Evolutionary conservation across 2,888 invertebrate species (phyloP).

Genomic region (Leptinotarsa haldemani): DNA sequence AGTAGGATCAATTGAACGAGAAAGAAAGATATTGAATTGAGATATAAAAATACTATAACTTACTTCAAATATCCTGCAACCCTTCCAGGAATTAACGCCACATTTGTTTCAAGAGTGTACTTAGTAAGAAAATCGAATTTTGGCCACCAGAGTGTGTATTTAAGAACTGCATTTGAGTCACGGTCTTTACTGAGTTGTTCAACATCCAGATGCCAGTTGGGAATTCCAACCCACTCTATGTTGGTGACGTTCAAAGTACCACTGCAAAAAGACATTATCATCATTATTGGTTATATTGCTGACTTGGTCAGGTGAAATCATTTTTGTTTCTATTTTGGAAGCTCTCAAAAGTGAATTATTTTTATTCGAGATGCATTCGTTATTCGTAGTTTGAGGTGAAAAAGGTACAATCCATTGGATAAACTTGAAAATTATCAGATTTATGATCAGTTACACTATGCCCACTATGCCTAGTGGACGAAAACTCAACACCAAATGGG

Average conservation of each 20-base stretch:
- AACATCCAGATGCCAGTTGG: not conserved
- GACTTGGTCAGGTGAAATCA: too few relatives aligned
- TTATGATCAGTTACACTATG: not conserved
- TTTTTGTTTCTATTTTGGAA: too few relatives aligned
- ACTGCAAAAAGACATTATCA: not conserved
- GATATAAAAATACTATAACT: not conserved
- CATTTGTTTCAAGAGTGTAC: not conserved
- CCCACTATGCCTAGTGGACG: not conserved
- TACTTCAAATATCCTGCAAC: not conserved
- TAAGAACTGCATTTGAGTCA: not conserved
- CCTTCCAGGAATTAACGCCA: not conserved
- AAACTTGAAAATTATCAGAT: too few relatives aligned
- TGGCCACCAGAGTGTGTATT: constrained; percentile 12
- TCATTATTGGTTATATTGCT: too few relatives aligned
- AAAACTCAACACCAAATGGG: not conserved
- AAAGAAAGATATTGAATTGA: too few relatives aligned
- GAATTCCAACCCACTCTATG: constrained; percentile 9
- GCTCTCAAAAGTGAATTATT: too few relatives aligned
- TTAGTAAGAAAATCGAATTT: not conserved
- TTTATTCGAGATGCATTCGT: too few relatives aligned
- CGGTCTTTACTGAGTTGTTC: not conserved
- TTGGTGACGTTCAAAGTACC: not conserved
- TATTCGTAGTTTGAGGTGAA: too few relatives aligned
- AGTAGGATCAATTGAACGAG: too few relatives aligned
- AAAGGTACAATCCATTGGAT: too few relatives aligned